These are phyloP conservation scores for Congeria kusceri DNA, from an alignment of 2,888 invertebrate genomes.

Conservation along the genomic window DNA sequence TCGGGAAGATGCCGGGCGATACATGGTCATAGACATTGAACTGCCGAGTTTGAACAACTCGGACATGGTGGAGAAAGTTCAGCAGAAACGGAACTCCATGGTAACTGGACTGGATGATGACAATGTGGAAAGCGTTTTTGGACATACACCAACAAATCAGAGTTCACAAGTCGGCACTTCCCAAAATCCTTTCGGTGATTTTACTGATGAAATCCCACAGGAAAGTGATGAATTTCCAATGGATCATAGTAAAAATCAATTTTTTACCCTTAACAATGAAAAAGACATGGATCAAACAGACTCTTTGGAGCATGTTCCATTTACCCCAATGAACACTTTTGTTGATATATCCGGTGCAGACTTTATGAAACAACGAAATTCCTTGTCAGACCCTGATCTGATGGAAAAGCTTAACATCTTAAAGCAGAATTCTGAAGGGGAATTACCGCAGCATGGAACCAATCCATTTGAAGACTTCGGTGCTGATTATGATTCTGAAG, in stretches of 20 bases:
- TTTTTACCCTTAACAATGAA: neutral
- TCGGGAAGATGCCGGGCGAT: constrained; percentile 49
- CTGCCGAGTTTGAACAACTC: constrained; percentile 85
- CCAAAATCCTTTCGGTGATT: constrained; percentile 1
- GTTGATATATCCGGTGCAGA: constrained; percentile 72
- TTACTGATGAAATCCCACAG: neutral
- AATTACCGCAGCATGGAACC: neutral
- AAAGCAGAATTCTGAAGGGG: constrained; percentile 9
- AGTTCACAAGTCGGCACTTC: neutral
- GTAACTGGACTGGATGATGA: constrained; percentile 7
- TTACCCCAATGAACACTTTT: constrained; percentile 85
- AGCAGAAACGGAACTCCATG: constrained; percentile 73
- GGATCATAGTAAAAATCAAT: constrained; percentile 1
- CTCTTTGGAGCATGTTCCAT: constrained; percentile 70
- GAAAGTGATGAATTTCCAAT: neutral
- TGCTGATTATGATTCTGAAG: neutral
- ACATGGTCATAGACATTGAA: constrained; percentile 33
- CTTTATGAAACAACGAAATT: constrained; percentile 19
- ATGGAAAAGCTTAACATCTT: constrained; percentile 27
- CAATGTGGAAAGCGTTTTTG: neutral
- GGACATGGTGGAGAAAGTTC: constrained; percentile 85
- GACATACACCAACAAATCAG: neutral
- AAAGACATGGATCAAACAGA: constrained; percentile 3
- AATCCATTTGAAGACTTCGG: constrained; percentile 3
- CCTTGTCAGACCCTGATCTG: constrained; percentile 17